Evolutionary conservation across 2,113 vertebrate species (phyloP).

Genomic region (Neodontobutis hainanensis): DNA sequence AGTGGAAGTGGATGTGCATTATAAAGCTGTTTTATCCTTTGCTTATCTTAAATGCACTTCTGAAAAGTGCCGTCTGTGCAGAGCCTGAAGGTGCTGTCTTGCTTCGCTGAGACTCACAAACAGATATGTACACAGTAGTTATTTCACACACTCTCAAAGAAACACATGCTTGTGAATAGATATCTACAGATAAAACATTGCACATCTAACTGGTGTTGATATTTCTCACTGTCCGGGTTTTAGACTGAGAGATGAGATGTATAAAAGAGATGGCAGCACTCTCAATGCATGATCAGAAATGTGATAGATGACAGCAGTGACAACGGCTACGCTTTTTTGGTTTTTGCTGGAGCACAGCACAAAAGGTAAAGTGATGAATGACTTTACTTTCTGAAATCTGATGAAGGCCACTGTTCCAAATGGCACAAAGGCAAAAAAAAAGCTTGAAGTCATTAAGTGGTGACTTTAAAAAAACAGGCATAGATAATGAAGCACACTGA

Average conservation of each 20-base stretch:
- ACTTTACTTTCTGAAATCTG: conserved; percentile 40
- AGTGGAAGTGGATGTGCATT: conserved; percentile 27
- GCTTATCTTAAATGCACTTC: conserved; percentile 48
- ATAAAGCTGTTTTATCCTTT: conserved; percentile 49
- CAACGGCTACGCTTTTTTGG: conserved; percentile 46
- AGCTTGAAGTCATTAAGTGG: conserved; percentile 4
- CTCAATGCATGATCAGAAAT: conserved; percentile 44
- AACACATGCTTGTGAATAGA: background rate
- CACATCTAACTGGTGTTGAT: conserved; percentile 25
- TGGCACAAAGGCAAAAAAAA: conserved; percentile 2
- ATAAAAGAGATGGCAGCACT: conserved; percentile 51
- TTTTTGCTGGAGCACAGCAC: conserved; percentile 35
- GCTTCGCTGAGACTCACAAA: background rate
- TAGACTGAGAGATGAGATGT: conserved; percentile 31
- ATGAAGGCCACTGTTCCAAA: conserved; percentile 36
- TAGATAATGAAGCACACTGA: no score
- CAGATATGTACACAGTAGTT: conserved; percentile 5
- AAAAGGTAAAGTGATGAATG: conserved; percentile 54
- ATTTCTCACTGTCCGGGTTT: conserved; percentile 34
- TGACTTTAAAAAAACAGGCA: background rate
- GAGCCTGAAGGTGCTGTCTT: conserved; percentile 15
- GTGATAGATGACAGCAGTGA: conserved; percentile 59
- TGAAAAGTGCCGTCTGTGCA: conserved; percentile 49
- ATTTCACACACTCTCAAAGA: conserved; percentile 3
- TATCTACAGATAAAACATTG: conserved; percentile 32